Percentiles rank a stretch among this genome's conserved stretches.
phyloP scores from a whole-genome alignment of 2,113 vertebrate species.

The Falcunculus frontatus region DNA sequence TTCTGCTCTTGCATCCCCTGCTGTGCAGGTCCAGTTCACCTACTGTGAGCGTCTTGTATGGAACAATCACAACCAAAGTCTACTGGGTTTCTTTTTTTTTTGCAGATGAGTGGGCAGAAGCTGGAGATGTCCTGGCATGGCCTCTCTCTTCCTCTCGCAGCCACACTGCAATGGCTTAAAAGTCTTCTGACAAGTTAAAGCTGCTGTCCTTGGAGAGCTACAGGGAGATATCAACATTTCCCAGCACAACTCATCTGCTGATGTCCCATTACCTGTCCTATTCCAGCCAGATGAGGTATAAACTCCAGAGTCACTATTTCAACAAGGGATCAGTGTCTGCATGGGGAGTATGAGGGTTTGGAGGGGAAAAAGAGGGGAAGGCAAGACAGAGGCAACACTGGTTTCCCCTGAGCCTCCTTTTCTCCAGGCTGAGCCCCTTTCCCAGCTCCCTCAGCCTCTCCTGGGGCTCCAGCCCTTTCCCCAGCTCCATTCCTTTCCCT shows the following conservation, averaged over 20 bases:
- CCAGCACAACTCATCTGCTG: not conserved
- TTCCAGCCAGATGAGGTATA: not conserved
- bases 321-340: not conserved
- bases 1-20: not conserved
- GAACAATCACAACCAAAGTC: not conserved
- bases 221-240: not conserved
- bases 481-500: accelerated
- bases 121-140: not conserved
- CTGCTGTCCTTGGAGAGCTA: not conserved
- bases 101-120: not conserved
- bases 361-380: not conserved
- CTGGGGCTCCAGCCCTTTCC: not conserved
- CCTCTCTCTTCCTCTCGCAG: not conserved
- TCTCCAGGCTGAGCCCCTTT: not conserved
- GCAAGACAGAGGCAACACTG: not conserved
- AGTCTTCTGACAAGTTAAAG: not conserved
- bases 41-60: not conserved
- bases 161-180: not conserved
- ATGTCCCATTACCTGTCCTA: not conserved
- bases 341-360: not conserved
- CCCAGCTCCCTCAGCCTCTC: not conserved
- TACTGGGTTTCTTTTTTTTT: not conserved
- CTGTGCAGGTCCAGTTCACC: not conserved
- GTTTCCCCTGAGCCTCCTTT: not conserved
- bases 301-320: not conserved